These are phyloP conservation scores for Malachius bipustulatus DNA, from an alignment of 2,888 invertebrate genomes.

Conservation along the genomic window DNA sequence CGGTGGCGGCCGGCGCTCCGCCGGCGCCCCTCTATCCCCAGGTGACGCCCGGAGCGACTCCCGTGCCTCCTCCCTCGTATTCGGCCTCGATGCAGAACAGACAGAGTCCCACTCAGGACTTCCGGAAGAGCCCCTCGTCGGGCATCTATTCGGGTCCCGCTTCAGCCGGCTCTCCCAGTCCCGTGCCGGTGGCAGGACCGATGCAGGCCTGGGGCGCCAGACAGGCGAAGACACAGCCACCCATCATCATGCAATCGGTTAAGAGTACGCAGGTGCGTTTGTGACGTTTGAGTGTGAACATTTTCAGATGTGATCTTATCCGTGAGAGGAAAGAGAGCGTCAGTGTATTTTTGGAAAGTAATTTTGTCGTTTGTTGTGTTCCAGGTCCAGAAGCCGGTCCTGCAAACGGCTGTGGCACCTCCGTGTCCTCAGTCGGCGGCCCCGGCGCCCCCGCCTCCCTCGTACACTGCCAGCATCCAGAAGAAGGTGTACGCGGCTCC, in stretches of 20 bases:
- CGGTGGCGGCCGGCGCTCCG: constrained; percentile 44
- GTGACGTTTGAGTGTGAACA: too few species aligned
- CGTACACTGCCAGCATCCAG: constrained; percentile 69
- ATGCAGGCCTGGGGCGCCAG: constrained; percentile 74
- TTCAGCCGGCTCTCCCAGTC: constrained; percentile 59
- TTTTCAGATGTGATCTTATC: too few species aligned
- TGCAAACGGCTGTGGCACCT: constrained; percentile 93
- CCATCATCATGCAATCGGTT: constrained; percentile 94
- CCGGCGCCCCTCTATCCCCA: constrained; percentile 52
- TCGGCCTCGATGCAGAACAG: constrained; percentile 76
- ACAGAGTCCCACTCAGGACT: constrained; percentile 74
- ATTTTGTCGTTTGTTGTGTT: too few species aligned
- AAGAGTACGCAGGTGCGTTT: constrained; percentile 91
- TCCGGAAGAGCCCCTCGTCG: constrained; percentile 72
- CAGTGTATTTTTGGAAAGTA: too few species aligned
- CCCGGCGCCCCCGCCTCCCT: constrained; percentile 52
- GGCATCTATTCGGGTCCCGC: constrained; percentile 76
- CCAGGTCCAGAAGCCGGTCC: constrained; percentile 88
- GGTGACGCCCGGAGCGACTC: constrained; percentile 40
- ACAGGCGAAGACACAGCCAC: constrained; percentile 81
- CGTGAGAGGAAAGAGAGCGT: too few species aligned
- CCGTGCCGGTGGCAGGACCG: constrained; percentile 53
- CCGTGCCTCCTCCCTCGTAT: constrained; percentile 67
- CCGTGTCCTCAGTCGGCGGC: constrained; percentile 55
- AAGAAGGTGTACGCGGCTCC: constrained; percentile 46